phyloP scores from a whole-genome alignment of 2,113 vertebrate species.

The Felis catus region DNA sequence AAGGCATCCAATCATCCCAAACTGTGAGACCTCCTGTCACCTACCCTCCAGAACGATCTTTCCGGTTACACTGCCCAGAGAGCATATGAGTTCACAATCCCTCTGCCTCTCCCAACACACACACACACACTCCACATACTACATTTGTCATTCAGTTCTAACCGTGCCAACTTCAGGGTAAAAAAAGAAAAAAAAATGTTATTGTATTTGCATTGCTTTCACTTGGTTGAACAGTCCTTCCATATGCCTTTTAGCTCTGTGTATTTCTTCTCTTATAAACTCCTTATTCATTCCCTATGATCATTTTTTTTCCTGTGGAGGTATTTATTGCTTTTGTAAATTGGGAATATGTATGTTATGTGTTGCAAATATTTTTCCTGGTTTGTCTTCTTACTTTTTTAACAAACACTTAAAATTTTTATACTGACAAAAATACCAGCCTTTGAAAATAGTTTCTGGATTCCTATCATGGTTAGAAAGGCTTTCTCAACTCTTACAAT shows the following conservation, averaged over 20 bases:
- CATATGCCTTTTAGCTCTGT: background rate
- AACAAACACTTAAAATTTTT: background rate
- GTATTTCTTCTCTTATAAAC: background rate
- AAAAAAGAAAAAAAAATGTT: background rate
- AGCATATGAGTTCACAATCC: fast-evolving
- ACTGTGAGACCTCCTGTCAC: background rate
- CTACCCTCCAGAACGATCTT: background rate
- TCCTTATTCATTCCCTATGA: background rate
- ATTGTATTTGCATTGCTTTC: background rate
- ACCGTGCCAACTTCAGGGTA: background rate
- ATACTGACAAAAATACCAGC: conserved; percentile 13
- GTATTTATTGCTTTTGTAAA: background rate
- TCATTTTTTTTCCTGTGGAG: background rate
- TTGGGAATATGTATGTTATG: background rate
- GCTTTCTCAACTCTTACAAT: background rate
- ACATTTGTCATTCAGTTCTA: background rate
- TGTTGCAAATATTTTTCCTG: background rate
- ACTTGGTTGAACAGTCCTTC: background rate
- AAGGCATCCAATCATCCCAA: background rate
- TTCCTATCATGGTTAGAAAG: background rate
- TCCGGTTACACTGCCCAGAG: fast-evolving
- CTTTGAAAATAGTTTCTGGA: conserved; percentile 22
- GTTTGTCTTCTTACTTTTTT: conserved; percentile 10
- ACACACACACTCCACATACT: background rate
- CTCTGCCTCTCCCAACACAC: background rate